Base-by-base conservation (phyloP, 2,888 invertebrate species). In the Phengaris alcon region DNA sequence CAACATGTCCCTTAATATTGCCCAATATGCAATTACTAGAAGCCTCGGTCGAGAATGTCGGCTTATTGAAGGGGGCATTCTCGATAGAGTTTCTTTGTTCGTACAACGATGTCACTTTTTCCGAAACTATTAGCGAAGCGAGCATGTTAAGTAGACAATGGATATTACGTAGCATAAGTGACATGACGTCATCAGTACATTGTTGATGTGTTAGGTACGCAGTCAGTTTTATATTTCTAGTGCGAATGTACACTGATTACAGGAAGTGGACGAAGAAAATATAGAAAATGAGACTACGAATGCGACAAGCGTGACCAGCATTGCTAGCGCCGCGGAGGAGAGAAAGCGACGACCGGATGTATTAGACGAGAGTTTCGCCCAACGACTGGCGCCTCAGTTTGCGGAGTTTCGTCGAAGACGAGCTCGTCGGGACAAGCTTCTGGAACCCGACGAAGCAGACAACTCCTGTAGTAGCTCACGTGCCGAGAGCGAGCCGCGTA, bases 201-300 rank as follows among this genome's bases (percentile, higher is more conserved):
- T 35, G 35, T 35, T 35, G 3, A 35, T 35, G 35, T 48, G 48
- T 48, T n/a, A n/a, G n/a, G n/a, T n/a, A n/a, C n/a, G n/a, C n/a
- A n/a, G n/a, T n/a, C 48, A 6, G 48, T 48, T 22, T 59, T 59
- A 10, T 15, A 22, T 3, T 22, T 15, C 8, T 59, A 22, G 10
- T 22, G 9, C 22, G 22, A 10, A 64, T 44, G 64, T 44, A 44
- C 44, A 75, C 22, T 5, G 9, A 8, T 81, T 79, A 0, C 89
- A 96, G 94, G 96, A 96, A 89, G 96, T 96, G 22, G 96, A 96
- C 81, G 96, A 96, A 83, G 95, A 95, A 64, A 94, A 93, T 79
- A 94, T 94, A 69, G 93, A 92, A 57, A 82, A 77, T 13, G 79
- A 79, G 12, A 77, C 78, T 35, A 75, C 74, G 35, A 76, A 68